Base-by-base conservation (phyloP, 2,797 vertebrate genomes). In the Hydrolagus colliei region DNA sequence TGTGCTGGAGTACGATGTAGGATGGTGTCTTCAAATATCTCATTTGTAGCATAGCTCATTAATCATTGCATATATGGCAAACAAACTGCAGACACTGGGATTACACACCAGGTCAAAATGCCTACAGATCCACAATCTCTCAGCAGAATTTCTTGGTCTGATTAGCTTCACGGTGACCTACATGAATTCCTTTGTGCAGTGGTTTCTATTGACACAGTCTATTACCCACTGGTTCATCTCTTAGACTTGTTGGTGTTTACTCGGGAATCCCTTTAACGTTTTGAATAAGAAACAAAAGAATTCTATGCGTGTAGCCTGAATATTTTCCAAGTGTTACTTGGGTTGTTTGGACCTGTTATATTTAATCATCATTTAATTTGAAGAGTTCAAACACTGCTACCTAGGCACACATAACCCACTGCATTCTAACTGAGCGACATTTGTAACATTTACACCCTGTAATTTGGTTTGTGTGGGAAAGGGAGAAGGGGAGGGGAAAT, bases 381-480 rank as follows among this genome's bases (percentile, higher is more conserved):
- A 9, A 9, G 61, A 3, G 65, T 80, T 80, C 62, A 14, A 67
- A 80, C 27, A 65, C 12, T 65, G 8, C 22, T 80, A 78, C 59
- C 20, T 22, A 14, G 22, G 22, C 14, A n/a, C 16, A 78, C 32
- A 80, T 14, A 35, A 4, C 32, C 5, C 8, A 67, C 27, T 32
- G 14, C 27, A 65, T 22, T 82, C 2, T 62, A 32, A 35, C 77
- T 9, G 27, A 5, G 65, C 27, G 41, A 52, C 41, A 52, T 52
- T 27, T 52, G 41, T 84, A 14, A 41, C 5, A 11, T 41, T 41
- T 35, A 41, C 41, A 41, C n/a, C 18, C 18, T 71, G 20, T 1
- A 84, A 84, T 84, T 20, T 84, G 41, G 68, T 35, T 84, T 0
- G 41, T 67, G 41, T 67, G 63, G 32, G 79, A 67, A 82, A 52